Evolutionary conservation across 1,140 invertebrate species (phyloP).

Genomic region (Aphelenchoides fujianensis): DNA sequence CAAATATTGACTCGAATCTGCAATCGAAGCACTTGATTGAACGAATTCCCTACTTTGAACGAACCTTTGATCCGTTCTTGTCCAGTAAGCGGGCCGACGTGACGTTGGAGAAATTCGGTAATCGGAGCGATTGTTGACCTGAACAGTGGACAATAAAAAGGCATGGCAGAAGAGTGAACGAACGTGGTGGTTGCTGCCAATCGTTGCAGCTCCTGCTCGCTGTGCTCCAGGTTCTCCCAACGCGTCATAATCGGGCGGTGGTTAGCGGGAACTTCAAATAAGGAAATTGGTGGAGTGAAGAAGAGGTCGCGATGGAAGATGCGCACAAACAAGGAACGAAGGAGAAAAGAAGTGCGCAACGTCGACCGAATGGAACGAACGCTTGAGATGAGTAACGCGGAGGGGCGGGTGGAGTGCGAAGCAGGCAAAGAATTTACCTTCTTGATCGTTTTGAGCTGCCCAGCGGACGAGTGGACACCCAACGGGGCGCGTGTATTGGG

Average conservation of each 20-base stretch:
- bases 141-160: not conserved
- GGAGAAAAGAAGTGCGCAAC: too few relatives aligned
- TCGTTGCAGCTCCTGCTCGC: not conserved
- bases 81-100: not conserved
- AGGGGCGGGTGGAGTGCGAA: not conserved
- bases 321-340: not conserved
- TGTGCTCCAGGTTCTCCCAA: not conserved
- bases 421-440: not conserved
- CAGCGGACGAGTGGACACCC: not conserved
- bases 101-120: not conserved
- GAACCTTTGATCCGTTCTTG: conserved; percentile 4
- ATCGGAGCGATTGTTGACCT: not conserved
- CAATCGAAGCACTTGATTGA: too few relatives aligned
- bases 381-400: too few relatives aligned
- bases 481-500: not conserved
- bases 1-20: conserved; percentile 14
- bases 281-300: not conserved
- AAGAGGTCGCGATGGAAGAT: not conserved
- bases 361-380: too few relatives aligned
- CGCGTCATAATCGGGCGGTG: not conserved
- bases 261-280: not conserved
- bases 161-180: not conserved
- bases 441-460: not conserved
- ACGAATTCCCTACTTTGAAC: too few relatives aligned
- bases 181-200: not conserved